These are phyloP conservation scores for Trididemnum miniatum DNA, from an alignment of 23 tunicate genomes.

Conservation along the genomic window DNA sequence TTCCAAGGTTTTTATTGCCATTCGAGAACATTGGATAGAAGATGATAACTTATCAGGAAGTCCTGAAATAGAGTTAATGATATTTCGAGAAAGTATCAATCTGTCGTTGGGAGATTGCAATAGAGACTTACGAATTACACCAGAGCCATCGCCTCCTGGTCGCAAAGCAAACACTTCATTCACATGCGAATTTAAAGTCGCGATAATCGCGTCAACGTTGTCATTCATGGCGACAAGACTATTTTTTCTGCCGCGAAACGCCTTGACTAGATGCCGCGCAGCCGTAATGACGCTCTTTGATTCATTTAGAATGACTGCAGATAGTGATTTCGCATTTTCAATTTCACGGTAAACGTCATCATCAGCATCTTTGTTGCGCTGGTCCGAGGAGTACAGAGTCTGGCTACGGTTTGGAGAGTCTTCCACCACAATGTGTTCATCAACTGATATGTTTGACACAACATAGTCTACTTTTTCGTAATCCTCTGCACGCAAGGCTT, in stretches of 20 bases:
- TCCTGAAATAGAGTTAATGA: neutral
- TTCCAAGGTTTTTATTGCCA: constrained; percentile 2
- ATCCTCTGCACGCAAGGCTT: neutral
- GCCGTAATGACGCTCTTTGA: neutral
- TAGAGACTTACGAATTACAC: neutral
- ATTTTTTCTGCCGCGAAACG: neutral
- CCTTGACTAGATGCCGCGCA: neutral
- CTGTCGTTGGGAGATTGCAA: constrained; percentile 18
- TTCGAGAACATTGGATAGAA: neutral
- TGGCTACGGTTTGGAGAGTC: neutral
- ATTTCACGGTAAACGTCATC: neutral
- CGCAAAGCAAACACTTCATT: neutral
- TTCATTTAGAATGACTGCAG: neutral
- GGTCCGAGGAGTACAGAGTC: neutral
- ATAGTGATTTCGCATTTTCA: neutral
- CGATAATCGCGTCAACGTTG: neutral
- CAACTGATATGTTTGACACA: neutral
- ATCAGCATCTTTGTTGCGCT: neutral
- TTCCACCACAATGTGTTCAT: neutral
- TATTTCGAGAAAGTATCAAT: neutral
- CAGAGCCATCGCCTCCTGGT: neutral
- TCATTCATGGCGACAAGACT: neutral
- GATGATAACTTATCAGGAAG: neutral
- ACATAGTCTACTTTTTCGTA: neutral
- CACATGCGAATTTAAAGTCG: neutral